Conservation (phyloP, 2,888 invertebrate genomes). For the Furcula furcula region DNA sequence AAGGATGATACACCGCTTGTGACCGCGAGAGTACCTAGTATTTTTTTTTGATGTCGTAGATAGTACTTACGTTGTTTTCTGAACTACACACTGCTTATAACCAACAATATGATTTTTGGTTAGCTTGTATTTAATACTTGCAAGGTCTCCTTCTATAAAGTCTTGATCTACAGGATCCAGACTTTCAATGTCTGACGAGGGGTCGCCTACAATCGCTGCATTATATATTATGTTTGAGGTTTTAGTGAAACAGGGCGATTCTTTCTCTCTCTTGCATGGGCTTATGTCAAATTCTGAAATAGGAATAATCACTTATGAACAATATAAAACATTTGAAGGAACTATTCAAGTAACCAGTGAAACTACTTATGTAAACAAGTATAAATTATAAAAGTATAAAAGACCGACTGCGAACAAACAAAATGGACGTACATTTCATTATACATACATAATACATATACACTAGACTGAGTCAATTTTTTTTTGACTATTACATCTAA, state of each 20-base stretch:
- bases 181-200: background rate
- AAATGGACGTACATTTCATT: no score
- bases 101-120: slow-evolving; percentile 1
- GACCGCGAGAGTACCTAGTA: background rate
- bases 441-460: no score
- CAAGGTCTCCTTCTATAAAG: slow-evolving; percentile 1
- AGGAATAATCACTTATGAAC: no score
- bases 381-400: no score
- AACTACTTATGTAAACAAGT: no score
- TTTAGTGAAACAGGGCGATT: background rate
- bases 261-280: background rate
- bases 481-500: no score
- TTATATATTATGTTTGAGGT: background rate
- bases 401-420: no score
- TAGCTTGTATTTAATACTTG: slow-evolving; percentile 1
- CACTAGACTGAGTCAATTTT: no score
- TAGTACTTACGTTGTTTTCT: slow-evolving; percentile 3
- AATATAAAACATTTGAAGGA: no score
- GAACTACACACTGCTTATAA: slow-evolving; percentile 1
- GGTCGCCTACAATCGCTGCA: background rate
- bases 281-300: background rate
- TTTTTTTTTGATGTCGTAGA: background rate
- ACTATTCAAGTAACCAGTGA: no score
- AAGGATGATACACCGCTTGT: no score
- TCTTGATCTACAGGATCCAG: slow-evolving; percentile 4